Evolutionary conservation across 2,113 vertebrate species (phyloP).

Genomic region (Vanacampus margaritifer): DNA sequence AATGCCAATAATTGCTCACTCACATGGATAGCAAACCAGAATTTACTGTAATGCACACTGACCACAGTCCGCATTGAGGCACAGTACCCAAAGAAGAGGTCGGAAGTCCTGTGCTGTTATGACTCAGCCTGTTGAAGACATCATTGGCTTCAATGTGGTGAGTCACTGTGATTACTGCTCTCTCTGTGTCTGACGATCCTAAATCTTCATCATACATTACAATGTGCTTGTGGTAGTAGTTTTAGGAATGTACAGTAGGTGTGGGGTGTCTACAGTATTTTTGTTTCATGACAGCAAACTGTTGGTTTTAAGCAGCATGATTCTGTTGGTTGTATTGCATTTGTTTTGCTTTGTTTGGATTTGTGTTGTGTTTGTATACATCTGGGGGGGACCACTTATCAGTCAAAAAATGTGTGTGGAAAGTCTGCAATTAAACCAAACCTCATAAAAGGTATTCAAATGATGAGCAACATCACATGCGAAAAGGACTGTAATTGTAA

Average conservation of each 20-base stretch:
- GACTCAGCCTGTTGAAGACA: constrained; percentile 24
- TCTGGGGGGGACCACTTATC: too few species aligned
- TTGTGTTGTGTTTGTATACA: not conserved
- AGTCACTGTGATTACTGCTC: constrained; percentile 30
- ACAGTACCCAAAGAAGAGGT: not conserved
- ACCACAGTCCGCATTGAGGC: constrained; percentile 7
- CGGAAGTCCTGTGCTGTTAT: constrained; percentile 19
- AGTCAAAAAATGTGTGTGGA: too few species aligned
- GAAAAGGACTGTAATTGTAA: too few species aligned
- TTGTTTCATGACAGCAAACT: constrained; percentile 10
- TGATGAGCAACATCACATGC: too few species aligned
- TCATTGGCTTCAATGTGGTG: constrained; percentile 22
- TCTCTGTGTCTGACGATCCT: constrained; percentile 4
- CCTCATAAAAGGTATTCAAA: too few species aligned
- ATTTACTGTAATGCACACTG: not conserved
- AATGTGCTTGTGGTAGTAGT: not conserved
- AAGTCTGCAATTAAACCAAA: too few species aligned
- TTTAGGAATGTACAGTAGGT: constrained; percentile 28
- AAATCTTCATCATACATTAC: constrained; percentile 8
- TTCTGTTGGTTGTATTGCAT: constrained; percentile 10
- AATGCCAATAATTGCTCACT: not conserved
- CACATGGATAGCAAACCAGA: too few species aligned
- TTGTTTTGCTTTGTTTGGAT: not conserved
- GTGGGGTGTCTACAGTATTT: not conserved
- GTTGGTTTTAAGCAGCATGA: constrained; percentile 1